Conservation (phyloP, 2,113 vertebrate genomes). For the Eptesicus fuscus region DNA sequence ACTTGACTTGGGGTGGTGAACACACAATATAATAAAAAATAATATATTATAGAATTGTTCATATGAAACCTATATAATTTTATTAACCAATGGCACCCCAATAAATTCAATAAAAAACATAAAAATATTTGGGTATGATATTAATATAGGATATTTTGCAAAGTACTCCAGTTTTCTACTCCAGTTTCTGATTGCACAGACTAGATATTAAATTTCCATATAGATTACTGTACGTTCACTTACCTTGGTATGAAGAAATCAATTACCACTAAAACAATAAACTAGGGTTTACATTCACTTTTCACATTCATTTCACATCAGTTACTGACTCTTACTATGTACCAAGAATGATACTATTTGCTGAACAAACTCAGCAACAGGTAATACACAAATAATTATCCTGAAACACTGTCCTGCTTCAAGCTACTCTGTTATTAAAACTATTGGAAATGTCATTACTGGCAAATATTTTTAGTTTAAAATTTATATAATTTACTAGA, state of each 20-base stretch:
- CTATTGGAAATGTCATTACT: not conserved
- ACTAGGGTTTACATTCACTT: not conserved
- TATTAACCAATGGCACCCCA: not conserved
- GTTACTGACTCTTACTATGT: not conserved
- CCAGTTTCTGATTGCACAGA: not conserved
- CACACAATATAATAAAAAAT: not conserved
- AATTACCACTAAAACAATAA: constrained; percentile 24
- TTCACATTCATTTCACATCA: constrained; percentile 9
- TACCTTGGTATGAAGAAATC: constrained; percentile 1
- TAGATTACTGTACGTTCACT: not conserved
- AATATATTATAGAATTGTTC: not conserved
- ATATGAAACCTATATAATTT: not conserved
- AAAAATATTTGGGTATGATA: not conserved
- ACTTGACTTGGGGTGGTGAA: not conserved
- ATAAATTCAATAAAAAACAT: not conserved
- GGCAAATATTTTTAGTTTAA: not conserved
- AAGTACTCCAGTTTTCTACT: constrained; percentile 13
- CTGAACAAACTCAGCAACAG: constrained; percentile 22
- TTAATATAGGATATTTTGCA: not conserved
- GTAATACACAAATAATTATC: not conserved
- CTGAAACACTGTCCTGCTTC: not conserved
- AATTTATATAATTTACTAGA: not conserved
- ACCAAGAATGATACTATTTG: not conserved
- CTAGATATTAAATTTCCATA: constrained; percentile 2
- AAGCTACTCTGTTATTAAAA: constrained; percentile 9